Percentiles rank a stretch among this genome's conserved stretches.
phyloP scores from a whole-genome alignment of 2,113 vertebrate species.

The Copsychus sechellarum region DNA sequence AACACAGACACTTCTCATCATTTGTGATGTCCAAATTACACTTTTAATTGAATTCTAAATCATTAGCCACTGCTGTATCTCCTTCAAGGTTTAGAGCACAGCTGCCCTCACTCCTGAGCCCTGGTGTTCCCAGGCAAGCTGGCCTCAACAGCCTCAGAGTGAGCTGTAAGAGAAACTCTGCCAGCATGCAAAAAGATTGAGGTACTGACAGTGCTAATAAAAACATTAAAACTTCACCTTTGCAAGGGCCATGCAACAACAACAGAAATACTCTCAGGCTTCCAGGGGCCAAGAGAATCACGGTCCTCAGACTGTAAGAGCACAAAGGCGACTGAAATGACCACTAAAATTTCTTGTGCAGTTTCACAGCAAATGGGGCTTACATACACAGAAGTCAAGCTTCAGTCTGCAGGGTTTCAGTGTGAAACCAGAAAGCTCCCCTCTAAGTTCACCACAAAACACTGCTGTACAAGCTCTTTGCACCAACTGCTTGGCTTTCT shows the following conservation, averaged over 20 bases:
- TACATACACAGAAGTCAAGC: neutral
- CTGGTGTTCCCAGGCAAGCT: neutral
- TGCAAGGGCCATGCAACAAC: neutral
- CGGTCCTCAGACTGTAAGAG: neutral
- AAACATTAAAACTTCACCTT: neutral
- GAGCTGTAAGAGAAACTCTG: neutral
- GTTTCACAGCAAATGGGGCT: neutral
- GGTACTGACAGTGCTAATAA: neutral
- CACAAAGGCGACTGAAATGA: neutral
- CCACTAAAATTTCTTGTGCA: neutral
- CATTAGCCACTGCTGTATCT: neutral
- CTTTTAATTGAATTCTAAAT: neutral
- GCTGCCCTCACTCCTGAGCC: neutral
- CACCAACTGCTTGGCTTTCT: neutral
- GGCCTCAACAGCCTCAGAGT: neutral
- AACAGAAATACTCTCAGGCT: neutral
- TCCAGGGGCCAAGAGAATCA: neutral
- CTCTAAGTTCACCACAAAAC: rapidly evolving
- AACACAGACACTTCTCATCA: neutral
- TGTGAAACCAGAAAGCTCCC: neutral
- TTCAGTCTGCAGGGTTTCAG: neutral
- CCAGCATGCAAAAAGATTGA: neutral
- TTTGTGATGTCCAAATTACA: neutral
- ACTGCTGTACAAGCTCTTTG: neutral
- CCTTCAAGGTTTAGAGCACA: neutral